Evolutionary conservation across 2,888 invertebrate species (phyloP).

Genomic region (Drosophila histrio): DNA sequence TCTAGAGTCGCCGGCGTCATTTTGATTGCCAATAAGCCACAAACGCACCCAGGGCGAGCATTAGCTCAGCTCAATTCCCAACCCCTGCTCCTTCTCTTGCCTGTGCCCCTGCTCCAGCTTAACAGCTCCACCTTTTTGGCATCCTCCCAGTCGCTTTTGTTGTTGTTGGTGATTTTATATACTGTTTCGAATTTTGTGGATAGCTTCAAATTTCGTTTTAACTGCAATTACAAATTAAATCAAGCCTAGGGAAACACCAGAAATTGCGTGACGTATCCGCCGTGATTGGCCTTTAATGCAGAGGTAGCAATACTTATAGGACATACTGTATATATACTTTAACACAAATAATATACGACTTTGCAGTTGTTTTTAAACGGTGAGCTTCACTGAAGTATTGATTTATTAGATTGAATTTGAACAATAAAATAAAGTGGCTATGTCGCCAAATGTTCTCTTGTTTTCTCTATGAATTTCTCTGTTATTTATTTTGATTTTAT

Average conservation of each 20-base stretch:
- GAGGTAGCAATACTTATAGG: slow-evolving; percentile 8
- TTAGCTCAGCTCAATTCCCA: slow-evolving; percentile 30
- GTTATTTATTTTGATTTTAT: not conserved
- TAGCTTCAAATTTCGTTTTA: slow-evolving; percentile 47
- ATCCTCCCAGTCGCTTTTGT: slow-evolving; percentile 10
- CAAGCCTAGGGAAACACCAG: slow-evolving; percentile 38
- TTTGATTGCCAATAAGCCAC: slow-evolving; percentile 71
- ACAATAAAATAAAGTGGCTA: too few relatives aligned
- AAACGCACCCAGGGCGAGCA: slow-evolving; percentile 68
- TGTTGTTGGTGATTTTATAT: slow-evolving; percentile 46
- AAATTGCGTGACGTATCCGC: slow-evolving; percentile 50
- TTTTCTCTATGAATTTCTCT: not conserved
- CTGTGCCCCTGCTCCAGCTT: not conserved
- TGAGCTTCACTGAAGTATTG: not conserved
- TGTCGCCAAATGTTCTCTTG: not conserved
- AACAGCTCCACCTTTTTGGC: slow-evolving; percentile 13
- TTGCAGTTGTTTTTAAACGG: not conserved
- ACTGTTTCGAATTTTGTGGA: slow-evolving; percentile 29
- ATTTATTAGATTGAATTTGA: not conserved
- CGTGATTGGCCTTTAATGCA: slow-evolving; percentile 20
- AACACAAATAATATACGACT: not conserved
- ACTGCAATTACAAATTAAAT: slow-evolving; percentile 72
- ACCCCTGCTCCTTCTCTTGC: not conserved
- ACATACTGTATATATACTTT: not conserved
- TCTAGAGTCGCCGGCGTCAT: slow-evolving; percentile 30